These are phyloP conservation scores for Tinea pellionella DNA, from an alignment of 2,888 invertebrate species.

Conservation along the genomic window DNA sequence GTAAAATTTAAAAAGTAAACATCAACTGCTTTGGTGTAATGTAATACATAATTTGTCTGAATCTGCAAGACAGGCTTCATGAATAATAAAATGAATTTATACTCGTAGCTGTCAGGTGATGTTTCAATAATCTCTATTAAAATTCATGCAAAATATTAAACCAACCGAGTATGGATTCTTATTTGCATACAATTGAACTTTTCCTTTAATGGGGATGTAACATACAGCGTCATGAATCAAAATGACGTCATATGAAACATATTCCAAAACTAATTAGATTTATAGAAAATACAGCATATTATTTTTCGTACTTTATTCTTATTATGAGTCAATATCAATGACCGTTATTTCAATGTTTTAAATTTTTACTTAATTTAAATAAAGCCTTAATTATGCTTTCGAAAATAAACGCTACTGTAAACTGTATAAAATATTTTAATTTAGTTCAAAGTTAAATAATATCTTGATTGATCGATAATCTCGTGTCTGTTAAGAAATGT, in stretches of 20 bases:
- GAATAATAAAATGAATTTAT: not conserved
- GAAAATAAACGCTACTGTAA: too few relatives aligned
- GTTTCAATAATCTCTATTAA: slow-evolving; percentile 4
- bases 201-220: slow-evolving; percentile 8
- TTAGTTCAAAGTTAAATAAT: too few relatives aligned
- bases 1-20: too few relatives aligned
- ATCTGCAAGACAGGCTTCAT: not conserved
- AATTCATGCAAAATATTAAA: slow-evolving; percentile 11
- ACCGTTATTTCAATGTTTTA: too few relatives aligned
- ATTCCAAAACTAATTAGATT: not conserved
- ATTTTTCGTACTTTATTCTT: too few relatives aligned
- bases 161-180: not conserved
- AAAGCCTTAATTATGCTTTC: too few relatives aligned
- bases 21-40: not conserved
- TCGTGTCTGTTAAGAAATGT: too few relatives aligned
- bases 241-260: not conserved
- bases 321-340: too few relatives aligned
- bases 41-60: not conserved
- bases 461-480: too few relatives aligned
- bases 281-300: too few relatives aligned
- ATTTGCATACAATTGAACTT: slow-evolving; percentile 11
- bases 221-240: not conserved
- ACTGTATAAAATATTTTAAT: too few relatives aligned
- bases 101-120: not conserved
- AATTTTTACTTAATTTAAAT: too few relatives aligned